Base-by-base conservation (phyloP, 2,113 vertebrate genomes). In the Physeter macrocephalus region DNA sequence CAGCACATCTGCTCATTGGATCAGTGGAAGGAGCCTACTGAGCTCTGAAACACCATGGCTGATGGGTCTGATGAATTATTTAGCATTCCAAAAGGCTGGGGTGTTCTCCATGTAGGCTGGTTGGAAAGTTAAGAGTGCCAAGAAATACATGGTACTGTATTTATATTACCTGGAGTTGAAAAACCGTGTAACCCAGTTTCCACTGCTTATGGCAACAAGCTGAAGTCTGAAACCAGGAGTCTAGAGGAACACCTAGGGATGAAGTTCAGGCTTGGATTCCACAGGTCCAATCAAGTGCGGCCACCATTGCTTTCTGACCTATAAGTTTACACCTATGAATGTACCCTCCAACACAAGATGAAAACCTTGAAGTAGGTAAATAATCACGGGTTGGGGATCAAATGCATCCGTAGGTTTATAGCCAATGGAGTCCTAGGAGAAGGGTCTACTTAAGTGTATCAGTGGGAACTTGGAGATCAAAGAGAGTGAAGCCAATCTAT, bases 61-160 rank as follows among this genome's bases (percentile, higher is more conserved):
- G 23, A 90, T 88, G 59, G 77, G 61, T 97, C 95, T 96, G 97
- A 84, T 93, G 88, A 88, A 96, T 96, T 93, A 98, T 96, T 97
- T 87, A 96, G 91, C 93, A 97, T 95, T 98, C 59, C 90, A 90
- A n/a, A 94, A 94, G 85, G 88, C 90, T 95, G 77, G 94, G 93
- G 94, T 94, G 54, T 95, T 95, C 94, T 96, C 52, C 36, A 41
- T 57, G 94, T 84, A 97, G 77, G 88, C 93, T 96, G 94, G 52
- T 12, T 96, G 85, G 97, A 97, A 96, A 97, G 85, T 94, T 92
- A 77, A 85, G 66, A 90, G 84, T 96, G 90, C 97, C 94, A 98
- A 96, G 93, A 96, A 96, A 97, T 94, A 96, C 90, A 96, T 78
- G 88, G 93, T 41, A 72, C 94, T 91, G 54, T 95, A 91, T 94